Base-by-base conservation (phyloP, 92 coral and sea anemone genomes). In the Actinernus sp. region DNA sequence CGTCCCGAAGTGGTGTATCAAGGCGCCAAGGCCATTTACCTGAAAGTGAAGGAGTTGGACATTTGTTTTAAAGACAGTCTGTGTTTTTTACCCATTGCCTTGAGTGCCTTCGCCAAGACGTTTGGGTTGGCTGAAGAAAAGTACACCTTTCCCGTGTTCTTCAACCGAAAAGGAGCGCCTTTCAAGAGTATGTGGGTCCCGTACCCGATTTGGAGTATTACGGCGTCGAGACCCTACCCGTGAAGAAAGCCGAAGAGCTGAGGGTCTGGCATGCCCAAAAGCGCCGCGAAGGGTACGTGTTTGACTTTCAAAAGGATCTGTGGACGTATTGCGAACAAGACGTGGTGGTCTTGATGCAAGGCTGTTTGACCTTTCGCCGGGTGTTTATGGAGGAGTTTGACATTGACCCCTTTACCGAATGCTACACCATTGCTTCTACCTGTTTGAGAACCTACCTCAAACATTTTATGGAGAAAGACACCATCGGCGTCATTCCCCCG, bases 61-160 rank as follows among this genome's bases (percentile, higher is more conserved):
- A 18, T 6, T 36, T 14, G 8, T 36, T 58, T 48, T 28, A 58
- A 46, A 21, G 57, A 58, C 47, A 11, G 51, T 20, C 7, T 60
- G 19, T 32, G 54, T 29, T 73, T 48, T 44, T 16, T 73, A 0
- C 60, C 61, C 21, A 37, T 31, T 16, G 3, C 28, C 8, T 30
- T 55, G 38, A 22, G 55, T 2, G 3, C 47, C 5, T 75, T 75
- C 44, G 52, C 74, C 9, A 32, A 20, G 11, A 75, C 83, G 19
- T 76, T 76, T 31, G 65, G 61, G 0, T 23, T 53, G 0, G 11
- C 47, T 0, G 83, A 54, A 45, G 37, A 1, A 3, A 72, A 72
- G 19, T 59, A 61, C 6, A 26, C 27, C 27, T 72, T 72, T 60
- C 63, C 81, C 10, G 61, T 60, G 24, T 43, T 73, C 9, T 73